phyloP scores from a whole-genome alignment of 2,113 vertebrate species.

The Otus sunia region DNA sequence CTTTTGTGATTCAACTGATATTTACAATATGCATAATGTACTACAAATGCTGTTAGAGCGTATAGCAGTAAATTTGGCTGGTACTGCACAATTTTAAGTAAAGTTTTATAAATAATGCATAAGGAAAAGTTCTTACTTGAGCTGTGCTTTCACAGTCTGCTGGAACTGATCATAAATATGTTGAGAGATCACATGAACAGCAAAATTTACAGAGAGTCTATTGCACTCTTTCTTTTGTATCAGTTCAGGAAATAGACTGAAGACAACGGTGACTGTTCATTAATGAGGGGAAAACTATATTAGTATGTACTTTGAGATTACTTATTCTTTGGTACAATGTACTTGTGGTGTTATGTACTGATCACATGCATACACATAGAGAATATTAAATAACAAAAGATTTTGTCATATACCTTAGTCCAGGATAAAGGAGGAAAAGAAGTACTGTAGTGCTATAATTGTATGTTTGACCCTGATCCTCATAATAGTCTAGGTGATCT shows the following conservation, averaged over 20 bases:
- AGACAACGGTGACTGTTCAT: background rate
- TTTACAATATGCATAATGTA: background rate
- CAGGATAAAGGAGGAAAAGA: background rate
- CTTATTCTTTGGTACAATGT: background rate
- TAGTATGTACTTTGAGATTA: background rate
- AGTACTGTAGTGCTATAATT: background rate
- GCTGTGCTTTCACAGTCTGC: slow-evolving; percentile 11
- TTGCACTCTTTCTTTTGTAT: background rate
- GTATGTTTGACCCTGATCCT: background rate
- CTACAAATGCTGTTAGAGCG: background rate
- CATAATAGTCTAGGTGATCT: background rate
- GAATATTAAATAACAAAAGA: background rate
- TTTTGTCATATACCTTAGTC: background rate
- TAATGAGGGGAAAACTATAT: background rate
- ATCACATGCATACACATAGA: background rate
- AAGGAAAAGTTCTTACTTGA: slow-evolving; percentile 10
- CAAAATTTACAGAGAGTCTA: background rate
- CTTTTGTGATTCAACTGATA: slow-evolving; percentile 25
- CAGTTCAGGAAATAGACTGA: background rate
- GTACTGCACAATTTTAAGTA: background rate
- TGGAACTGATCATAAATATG: slow-evolving; percentile 22
- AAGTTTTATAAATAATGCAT: slow-evolving; percentile 46
- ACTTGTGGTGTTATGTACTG: background rate
- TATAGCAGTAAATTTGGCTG: slow-evolving; percentile 3
- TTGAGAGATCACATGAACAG: slow-evolving; percentile 1